phyloP scores from a whole-genome alignment of 2,797 vertebrate species.

The Hippopotamyrus pictus region DNA sequence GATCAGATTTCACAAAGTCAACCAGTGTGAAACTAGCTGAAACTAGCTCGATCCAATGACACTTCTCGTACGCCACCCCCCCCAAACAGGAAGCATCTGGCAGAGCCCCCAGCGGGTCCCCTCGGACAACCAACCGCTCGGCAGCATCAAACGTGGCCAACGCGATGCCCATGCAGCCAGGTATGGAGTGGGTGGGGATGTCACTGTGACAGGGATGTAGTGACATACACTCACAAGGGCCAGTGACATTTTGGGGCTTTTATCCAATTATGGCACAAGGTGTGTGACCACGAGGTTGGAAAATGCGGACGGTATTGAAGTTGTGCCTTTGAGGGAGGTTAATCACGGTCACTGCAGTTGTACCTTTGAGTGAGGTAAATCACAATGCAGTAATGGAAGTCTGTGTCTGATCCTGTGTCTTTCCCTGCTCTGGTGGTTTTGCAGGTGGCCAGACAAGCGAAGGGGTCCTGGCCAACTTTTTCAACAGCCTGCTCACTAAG shows the following conservation, averaged over 20 bases:
- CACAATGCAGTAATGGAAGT: neutral
- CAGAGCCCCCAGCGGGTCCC: conserved; percentile 89
- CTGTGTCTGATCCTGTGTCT: neutral
- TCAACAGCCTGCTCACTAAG: conserved; percentile 96
- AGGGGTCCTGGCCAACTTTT: conserved; percentile 96
- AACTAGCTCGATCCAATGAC: neutral
- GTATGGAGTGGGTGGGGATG: conserved; percentile 32
- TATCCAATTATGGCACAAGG: neutral
- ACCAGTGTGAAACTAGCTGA: neutral
- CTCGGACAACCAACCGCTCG: conserved; percentile 89
- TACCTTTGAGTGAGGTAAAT: neutral
- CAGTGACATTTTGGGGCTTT: neutral
- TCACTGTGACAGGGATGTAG: conserved; percentile 14
- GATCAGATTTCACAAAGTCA: neutral
- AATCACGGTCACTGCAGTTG: too few species aligned
- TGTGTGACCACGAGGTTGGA: neutral
- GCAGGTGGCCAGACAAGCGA: conserved; percentile 91
- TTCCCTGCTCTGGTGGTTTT: conserved; percentile 1
- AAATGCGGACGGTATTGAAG: neutral
- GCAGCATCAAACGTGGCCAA: conserved; percentile 89
- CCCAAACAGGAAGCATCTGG: conserved; percentile 77
- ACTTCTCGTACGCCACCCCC: neutral
- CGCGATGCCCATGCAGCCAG: conserved; percentile 88
- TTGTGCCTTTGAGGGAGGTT: neutral
- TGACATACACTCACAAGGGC: neutral